These are phyloP conservation scores for Rhinichthys klamathensis DNA, from an alignment of 2,113 vertebrate genomes.

Conservation along the genomic window DNA sequence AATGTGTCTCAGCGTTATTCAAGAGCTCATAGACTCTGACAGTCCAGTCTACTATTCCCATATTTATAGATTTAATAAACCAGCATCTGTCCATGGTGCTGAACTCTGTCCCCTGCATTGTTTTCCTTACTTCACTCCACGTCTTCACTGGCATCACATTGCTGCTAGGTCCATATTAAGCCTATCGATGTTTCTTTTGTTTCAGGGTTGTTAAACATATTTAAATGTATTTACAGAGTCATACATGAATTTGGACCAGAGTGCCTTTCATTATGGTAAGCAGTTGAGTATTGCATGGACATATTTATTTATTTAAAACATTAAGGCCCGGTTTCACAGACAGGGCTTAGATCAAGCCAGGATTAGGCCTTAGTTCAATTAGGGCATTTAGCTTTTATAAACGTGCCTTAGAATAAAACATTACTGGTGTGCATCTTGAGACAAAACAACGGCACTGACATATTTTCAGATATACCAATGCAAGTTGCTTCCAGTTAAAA, in stretches of 20 bases:
- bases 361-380: too few species aligned
- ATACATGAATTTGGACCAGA: slow-evolving; percentile 65
- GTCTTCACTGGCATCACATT: neutral
- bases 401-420: too few species aligned
- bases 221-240: slow-evolving; percentile 64
- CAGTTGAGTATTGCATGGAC: neutral
- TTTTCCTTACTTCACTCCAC: neutral
- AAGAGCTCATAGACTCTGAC: neutral
- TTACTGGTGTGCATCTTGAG: too few species aligned
- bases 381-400: too few species aligned
- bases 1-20: neutral
- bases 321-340: too few species aligned
- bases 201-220: slow-evolving; percentile 2
- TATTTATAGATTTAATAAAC: neutral
- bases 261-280: slow-evolving; percentile 79
- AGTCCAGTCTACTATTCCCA: neutral
- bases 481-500: too few species aligned
- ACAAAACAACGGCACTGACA: too few species aligned
- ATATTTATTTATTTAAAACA: neutral
- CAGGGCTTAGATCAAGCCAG: too few species aligned
- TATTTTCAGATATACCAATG: too few species aligned
- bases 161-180: too few species aligned
- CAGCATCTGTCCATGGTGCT: slow-evolving; percentile 41
- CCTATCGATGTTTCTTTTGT: neutral
- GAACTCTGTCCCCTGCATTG: slow-evolving; percentile 23